Percentiles rank a stretch among this genome's conserved stretches.
Evolutionary conservation across 1,140 invertebrate genomes (phyloP).

Genomic region (Trichonephila clavata): DNA sequence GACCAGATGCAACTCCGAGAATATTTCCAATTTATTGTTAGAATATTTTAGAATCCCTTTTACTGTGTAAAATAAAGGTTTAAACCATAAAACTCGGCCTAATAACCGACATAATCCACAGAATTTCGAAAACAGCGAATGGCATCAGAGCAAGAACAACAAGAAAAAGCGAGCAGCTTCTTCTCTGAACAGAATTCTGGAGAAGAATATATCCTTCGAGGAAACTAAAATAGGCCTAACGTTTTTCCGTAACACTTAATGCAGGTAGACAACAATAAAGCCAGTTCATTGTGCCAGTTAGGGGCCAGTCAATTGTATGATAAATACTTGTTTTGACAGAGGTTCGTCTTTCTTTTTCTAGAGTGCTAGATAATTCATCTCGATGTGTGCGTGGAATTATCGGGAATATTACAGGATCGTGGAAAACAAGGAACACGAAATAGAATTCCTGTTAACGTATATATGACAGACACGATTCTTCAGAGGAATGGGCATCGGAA

Average conservation of each 20-base stretch:
- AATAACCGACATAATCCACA: constrained; percentile 6
- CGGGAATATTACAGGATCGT: background rate
- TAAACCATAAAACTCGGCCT: background rate
- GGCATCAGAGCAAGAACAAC: background rate
- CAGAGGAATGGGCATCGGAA: background rate
- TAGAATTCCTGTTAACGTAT: background rate
- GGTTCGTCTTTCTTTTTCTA: background rate
- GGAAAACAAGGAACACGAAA: background rate
- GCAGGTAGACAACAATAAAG: background rate
- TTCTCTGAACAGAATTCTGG: background rate
- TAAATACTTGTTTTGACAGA: background rate
- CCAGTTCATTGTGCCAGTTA: constrained; percentile 24
- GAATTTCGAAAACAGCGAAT: background rate
- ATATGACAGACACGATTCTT: background rate
- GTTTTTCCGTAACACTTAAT: constrained; percentile 1
- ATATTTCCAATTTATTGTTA: no score
- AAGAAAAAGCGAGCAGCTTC: background rate
- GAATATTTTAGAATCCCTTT: no score
- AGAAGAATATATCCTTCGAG: background rate
- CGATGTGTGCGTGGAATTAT: background rate
- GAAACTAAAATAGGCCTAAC: constrained; percentile 3
- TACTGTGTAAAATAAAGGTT: no score
- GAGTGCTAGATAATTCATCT: background rate
- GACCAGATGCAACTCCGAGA: no score
- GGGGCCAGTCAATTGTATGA: background rate